Evolutionary conservation across 2,797 vertebrate species (phyloP), one percentile per base, ranked within the genome.

Genomic region (Trichosurus vulpecula): DNA sequence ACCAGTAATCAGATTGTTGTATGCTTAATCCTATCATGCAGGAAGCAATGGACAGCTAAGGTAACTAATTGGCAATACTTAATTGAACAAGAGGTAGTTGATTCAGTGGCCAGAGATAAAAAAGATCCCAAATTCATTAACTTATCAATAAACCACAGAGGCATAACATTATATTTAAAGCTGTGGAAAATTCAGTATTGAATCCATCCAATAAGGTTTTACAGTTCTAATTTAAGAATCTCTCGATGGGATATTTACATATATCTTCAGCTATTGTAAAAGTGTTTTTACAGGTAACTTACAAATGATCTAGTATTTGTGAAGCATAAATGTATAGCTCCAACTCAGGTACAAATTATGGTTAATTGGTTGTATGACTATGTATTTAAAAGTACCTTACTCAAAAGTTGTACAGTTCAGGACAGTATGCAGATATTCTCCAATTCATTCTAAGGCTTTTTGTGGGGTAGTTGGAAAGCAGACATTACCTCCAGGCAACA

Each of bases 201-300:
- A 95, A 97, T 94, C 35, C 66, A 95, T 97, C 97, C 96, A 98
- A 94, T 95, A 95, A 97, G 53, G 47, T 97, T 93, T 93, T 95
- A 96, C 92, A 0, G 0, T 52, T 95, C 74, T 97, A 93, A 96
- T 66, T 97, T 89, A 97, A 95, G 96, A 54, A 94, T 94, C 53
- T 95, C 90, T 41, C 93, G 90, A 66, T 90, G 94, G 54, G 93
- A 52, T 56, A 94, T 58, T 92, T 74, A 95, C 91, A 57, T 97
- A 66, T 96, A 97, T 96, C 92, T 93, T 91, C 52, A 94, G 90
- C 58, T 30, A 81, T n/a, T 95, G 47, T 91, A 94, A 95, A 97
- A 94, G n/a, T 53, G 25, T 95, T 97, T 95, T 91, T 93, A 58
- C 61, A 92, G 87, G 94, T 97, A 95, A 97, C 95, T 98, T 97